These are phyloP conservation scores for Isichthys henryi DNA, from an alignment of 2,113 vertebrate species.

Conservation along the genomic window DNA sequence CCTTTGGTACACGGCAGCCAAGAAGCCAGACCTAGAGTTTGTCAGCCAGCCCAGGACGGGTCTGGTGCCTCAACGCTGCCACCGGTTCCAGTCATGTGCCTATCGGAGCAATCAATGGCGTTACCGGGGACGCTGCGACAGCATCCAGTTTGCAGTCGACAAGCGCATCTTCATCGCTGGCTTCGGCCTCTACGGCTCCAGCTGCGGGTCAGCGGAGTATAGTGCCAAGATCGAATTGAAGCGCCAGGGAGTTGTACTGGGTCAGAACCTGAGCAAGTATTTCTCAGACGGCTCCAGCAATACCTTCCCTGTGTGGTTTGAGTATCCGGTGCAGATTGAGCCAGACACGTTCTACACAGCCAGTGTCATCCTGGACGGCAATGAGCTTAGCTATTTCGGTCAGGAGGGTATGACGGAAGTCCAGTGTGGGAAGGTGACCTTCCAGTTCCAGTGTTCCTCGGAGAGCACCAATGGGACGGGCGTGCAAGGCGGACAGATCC, in stretches of 20 bases:
- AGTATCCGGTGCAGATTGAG: constrained; percentile 93
- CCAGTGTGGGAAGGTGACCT: constrained; percentile 93
- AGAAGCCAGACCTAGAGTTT: constrained; percentile 87
- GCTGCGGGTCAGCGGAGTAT: constrained; percentile 92
- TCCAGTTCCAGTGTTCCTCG: constrained; percentile 95
- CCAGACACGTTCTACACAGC: constrained; percentile 96
- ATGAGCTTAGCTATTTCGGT: constrained; percentile 92
- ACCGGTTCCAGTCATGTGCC: constrained; percentile 94
- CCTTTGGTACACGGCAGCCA: constrained; percentile 93
- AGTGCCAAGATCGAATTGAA: constrained; percentile 95
- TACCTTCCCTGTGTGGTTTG: constrained; percentile 94
- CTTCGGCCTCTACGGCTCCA: constrained; percentile 91
- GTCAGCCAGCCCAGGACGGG: constrained; percentile 81
- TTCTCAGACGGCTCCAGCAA: constrained; percentile 96
- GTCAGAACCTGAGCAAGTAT: constrained; percentile 92
- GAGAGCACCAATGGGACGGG: constrained; percentile 97
- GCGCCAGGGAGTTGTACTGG: constrained; percentile 83
- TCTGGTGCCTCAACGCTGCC: constrained; percentile 84
- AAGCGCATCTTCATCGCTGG: constrained; percentile 91
- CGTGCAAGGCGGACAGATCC: constrained; percentile 93
- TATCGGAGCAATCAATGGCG: constrained; percentile 98
- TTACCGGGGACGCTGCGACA: constrained; percentile 90
- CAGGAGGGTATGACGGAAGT: constrained; percentile 98
- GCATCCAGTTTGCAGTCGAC: constrained; percentile 95
- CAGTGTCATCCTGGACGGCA: constrained; percentile 88